These are phyloP conservation scores for Rhegmatorhina hoffmannsi DNA, from an alignment of 2,113 vertebrate genomes.

Conservation along the genomic window DNA sequence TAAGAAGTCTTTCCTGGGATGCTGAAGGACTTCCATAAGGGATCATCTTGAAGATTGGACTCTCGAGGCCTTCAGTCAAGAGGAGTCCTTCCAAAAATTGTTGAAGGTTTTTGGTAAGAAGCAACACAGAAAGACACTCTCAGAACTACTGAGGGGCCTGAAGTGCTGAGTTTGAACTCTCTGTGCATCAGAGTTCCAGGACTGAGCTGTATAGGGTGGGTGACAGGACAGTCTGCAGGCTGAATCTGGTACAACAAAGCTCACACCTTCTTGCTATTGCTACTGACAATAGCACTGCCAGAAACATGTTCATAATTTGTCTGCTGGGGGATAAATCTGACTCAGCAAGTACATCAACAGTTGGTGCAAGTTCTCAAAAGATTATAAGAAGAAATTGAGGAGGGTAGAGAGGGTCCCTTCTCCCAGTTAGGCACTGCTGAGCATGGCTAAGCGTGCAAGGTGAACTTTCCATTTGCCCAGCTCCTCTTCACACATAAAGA, in stretches of 20 bases:
- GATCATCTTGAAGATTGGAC: conserved; percentile 43
- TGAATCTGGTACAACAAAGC: not conserved
- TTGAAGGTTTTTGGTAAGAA: conserved; percentile 51
- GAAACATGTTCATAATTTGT: not conserved
- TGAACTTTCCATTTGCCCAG: not conserved
- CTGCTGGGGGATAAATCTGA: not conserved
- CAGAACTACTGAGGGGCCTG: not conserved
- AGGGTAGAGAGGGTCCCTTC: not conserved
- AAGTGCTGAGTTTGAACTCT: not conserved
- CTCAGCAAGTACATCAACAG: not conserved
- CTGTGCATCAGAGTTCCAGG: not conserved
- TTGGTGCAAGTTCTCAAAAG: not conserved
- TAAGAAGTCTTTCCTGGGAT: conserved; percentile 49
- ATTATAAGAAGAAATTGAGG: rapidly evolving
- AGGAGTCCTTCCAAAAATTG: conserved; percentile 54
- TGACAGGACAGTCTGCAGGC: not conserved
- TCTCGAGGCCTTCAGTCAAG: conserved; percentile 40
- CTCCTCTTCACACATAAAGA: not conserved
- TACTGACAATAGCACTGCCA: rapidly evolving
- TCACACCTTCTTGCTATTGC: not conserved
- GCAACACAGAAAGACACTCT: not conserved
- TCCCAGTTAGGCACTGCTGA: not conserved
- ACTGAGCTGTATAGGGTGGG: rapidly evolving
- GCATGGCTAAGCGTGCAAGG: not conserved
- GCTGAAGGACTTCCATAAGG: conserved; percentile 62